These are phyloP conservation scores for Scophthalmus maximus DNA, from an alignment of 2,113 vertebrate species.

Conservation along the genomic window DNA sequence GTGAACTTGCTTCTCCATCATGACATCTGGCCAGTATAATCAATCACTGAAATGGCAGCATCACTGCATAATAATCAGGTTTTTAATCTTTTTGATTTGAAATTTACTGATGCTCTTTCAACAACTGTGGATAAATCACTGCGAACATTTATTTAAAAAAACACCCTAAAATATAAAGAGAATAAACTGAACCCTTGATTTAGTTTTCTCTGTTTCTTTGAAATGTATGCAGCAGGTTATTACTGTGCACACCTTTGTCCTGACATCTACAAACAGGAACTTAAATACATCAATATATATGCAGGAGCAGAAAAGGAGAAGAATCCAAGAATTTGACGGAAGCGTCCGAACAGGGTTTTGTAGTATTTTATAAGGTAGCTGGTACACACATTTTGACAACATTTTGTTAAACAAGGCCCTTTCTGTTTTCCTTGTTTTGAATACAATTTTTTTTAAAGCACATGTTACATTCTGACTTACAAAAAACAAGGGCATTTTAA, in stretches of 20 bases:
- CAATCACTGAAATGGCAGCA: not conserved
- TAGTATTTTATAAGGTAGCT: not conserved
- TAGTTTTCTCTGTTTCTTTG: slow-evolving; percentile 3
- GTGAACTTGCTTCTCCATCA: not conserved
- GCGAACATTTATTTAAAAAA: slow-evolving; percentile 6
- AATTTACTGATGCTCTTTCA: slow-evolving; percentile 34
- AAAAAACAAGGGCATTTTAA: no score
- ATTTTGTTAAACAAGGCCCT: not conserved
- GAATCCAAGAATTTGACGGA: not conserved
- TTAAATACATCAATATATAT: not conserved
- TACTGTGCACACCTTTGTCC: not conserved
- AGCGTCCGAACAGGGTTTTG: not conserved
- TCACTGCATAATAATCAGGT: slow-evolving; percentile 4
- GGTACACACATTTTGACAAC: not conserved
- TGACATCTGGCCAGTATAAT: not conserved
- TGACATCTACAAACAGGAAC: not conserved
- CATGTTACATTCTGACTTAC: not conserved
- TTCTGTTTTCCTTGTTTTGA: not conserved
- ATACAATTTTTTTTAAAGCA: not conserved
- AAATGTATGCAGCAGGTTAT: not conserved
- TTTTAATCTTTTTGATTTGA: not conserved
- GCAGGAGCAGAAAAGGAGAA: not conserved
- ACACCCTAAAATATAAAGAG: slow-evolving; percentile 4
- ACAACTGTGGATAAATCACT: slow-evolving; percentile 7
- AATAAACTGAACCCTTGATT: not conserved